Conservation (phyloP, 2,888 invertebrate genomes). For the Drosophila mercatorum region DNA sequence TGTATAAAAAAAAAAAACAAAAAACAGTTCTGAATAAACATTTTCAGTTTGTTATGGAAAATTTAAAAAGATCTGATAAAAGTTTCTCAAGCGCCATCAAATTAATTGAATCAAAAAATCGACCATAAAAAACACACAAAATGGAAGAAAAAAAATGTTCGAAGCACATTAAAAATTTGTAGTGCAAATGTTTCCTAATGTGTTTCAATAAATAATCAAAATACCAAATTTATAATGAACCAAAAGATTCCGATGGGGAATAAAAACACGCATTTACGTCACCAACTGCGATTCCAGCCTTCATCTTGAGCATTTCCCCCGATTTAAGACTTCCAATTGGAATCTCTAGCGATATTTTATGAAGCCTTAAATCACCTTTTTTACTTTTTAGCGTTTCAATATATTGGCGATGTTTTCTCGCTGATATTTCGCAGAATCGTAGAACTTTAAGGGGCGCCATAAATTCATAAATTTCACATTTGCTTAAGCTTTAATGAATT, state of each 20-base stretch:
- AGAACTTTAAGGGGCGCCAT: not conserved
- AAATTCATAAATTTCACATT: not conserved
- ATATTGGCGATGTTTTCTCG: not conserved
- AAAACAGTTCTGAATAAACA: slow-evolving; percentile 6
- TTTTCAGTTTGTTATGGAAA: slow-evolving; percentile 26
- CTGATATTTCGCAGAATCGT: not conserved
- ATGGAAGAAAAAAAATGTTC: slow-evolving; percentile 38
- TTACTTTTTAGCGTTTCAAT: not conserved
- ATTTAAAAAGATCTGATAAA: slow-evolving; percentile 56
- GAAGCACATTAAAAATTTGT: slow-evolving; percentile 55
- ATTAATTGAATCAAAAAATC: slow-evolving; percentile 56
- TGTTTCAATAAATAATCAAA: slow-evolving; percentile 32
- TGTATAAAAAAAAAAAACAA: not conserved
- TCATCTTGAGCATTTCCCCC: not conserved
- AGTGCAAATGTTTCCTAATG: slow-evolving; percentile 50
- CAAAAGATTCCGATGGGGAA: slow-evolving; percentile 5
- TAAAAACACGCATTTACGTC: slow-evolving; percentile 18
- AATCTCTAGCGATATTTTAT: not conserved
- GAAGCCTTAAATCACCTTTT: slow-evolving; percentile 2
- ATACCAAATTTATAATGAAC: slow-evolving; percentile 24
- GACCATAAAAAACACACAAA: slow-evolving; percentile 38
- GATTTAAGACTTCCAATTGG: not conserved
- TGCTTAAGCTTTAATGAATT: not conserved
- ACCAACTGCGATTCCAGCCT: slow-evolving; percentile 3
- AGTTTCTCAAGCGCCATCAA: slow-evolving; percentile 53